Percentiles rank a stretch among this genome's conserved stretches.
These are phyloP conservation scores for Hydrolagus affinis DNA, from an alignment of 2,113 vertebrate species.

Conservation along the genomic window DNA sequence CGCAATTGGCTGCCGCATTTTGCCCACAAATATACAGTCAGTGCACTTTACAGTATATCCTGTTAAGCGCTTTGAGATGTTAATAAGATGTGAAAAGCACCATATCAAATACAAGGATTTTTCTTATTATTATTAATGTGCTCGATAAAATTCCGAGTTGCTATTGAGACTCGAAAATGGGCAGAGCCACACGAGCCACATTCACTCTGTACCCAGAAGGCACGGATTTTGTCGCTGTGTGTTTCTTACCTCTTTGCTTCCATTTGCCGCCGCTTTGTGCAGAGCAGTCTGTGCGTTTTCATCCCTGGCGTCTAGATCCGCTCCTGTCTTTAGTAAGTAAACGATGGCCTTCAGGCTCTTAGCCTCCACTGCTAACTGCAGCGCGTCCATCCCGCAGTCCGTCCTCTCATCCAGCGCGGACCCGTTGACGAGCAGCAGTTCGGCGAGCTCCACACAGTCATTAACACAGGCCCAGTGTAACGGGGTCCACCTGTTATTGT, in stretches of 20 bases:
- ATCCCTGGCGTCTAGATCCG: conserved; percentile 40
- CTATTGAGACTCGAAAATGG: no score
- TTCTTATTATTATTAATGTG: no score
- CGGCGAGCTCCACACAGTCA: conserved; percentile 40
- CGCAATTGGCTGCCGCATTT: no score
- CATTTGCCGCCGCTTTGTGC: conserved; percentile 44
- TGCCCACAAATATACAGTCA: no score
- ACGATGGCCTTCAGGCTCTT: conserved; percentile 37
- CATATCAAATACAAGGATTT: no score
- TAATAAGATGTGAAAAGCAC: no score
- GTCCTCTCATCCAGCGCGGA: conserved; percentile 39
- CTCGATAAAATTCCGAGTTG: no score
- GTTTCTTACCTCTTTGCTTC: conserved; percentile 40
- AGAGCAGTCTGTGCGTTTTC: conserved; percentile 39
- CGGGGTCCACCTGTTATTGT: conserved; percentile 46
- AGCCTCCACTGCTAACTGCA: conserved; percentile 45
- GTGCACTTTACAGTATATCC: no score
- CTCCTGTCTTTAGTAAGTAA: conserved; percentile 42
- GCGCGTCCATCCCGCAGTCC: conserved; percentile 37
- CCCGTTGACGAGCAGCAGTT: conserved; percentile 42
- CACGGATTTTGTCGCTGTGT: neutral
- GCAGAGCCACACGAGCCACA: neutral
- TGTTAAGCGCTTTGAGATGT: no score
- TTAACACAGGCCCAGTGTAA: conserved; percentile 46
- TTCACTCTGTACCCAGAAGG: neutral